Evolutionary conservation across 2,113 vertebrate species (phyloP).

Genomic region (Nematolebias whitei): DNA sequence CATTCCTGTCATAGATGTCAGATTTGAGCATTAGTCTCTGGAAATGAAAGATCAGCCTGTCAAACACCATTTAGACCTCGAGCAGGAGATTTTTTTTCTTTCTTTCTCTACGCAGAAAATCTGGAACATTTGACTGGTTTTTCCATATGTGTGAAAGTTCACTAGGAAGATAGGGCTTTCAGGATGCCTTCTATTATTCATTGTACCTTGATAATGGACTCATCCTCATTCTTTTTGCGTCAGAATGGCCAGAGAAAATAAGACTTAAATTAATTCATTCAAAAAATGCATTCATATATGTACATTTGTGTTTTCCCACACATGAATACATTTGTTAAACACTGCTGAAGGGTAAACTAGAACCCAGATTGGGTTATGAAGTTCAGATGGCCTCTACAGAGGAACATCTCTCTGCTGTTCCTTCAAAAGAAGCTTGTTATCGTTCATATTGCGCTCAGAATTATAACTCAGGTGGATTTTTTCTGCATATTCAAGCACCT

Average conservation of each 20-base stretch:
- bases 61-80: constrained; percentile 49
- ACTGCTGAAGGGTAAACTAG: constrained; percentile 15
- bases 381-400: constrained; percentile 1
- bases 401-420: not conserved
- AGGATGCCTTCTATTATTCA: constrained; percentile 62
- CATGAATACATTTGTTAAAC: not conserved
- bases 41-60: constrained; percentile 52
- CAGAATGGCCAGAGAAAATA: constrained; percentile 17
- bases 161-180: constrained; percentile 36
- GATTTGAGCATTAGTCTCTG: constrained; percentile 36
- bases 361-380: not conserved
- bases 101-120: constrained; percentile 27
- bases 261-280: not conserved
- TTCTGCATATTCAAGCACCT: not conserved
- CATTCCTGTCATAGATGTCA: constrained; percentile 53
- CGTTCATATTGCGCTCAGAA: constrained; percentile 26
- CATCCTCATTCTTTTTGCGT: constrained; percentile 9
- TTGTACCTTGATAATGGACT: constrained; percentile 49
- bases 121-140: constrained; percentile 9
- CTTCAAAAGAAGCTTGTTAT: constrained; percentile 8
- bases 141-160: not conserved
- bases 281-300: constrained; percentile 13
- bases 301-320: not conserved
- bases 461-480: not conserved
- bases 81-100: constrained; percentile 9